Conservation (phyloP, 2,888 invertebrate species). For the Drosophila paranaensis region DNA sequence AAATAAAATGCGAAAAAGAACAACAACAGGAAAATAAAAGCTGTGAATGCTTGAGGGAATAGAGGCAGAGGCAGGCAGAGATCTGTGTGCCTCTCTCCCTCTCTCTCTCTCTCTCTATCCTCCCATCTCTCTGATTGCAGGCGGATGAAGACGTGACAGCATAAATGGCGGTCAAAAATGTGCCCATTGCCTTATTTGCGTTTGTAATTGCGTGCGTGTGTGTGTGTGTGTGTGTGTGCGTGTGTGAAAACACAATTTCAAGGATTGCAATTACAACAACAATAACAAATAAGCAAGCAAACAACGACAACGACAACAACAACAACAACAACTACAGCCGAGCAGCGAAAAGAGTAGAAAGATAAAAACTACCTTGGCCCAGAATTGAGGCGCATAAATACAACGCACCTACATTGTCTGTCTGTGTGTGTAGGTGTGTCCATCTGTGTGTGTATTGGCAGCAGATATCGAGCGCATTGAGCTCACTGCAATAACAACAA, state of each 20-base stretch:
- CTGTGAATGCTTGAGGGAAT: constrained; percentile 4
- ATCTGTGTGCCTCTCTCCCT: not conserved
- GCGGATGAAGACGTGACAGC: constrained; percentile 48
- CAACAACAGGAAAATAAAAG: constrained; percentile 15
- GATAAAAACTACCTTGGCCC: constrained; percentile 82
- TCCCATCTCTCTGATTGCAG: constrained; percentile 6
- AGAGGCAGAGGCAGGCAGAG: not conserved
- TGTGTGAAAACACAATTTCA: constrained; percentile 58
- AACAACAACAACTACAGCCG: constrained; percentile 1
- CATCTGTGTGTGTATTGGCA: constrained; percentile 63
- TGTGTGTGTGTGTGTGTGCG: constrained; percentile 29
- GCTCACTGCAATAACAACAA: constrained; percentile 41
- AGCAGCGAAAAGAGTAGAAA: constrained; percentile 64
- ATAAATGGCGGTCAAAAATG: constrained; percentile 56
- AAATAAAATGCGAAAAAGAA: constrained; percentile 52
- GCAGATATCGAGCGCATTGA: constrained; percentile 69
- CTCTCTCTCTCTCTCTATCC: not conserved
- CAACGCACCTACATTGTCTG: constrained; percentile 72
- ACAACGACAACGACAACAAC: constrained; percentile 40
- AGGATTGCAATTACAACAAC: constrained; percentile 73
- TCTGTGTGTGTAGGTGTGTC: constrained; percentile 42
- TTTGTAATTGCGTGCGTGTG: constrained; percentile 42
- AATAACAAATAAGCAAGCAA: constrained; percentile 46
- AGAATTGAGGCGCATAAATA: constrained; percentile 74
- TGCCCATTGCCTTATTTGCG: constrained; percentile 49